Conservation (phyloP, 2,888 invertebrate genomes). For the Orthonevra nobilis region DNA sequence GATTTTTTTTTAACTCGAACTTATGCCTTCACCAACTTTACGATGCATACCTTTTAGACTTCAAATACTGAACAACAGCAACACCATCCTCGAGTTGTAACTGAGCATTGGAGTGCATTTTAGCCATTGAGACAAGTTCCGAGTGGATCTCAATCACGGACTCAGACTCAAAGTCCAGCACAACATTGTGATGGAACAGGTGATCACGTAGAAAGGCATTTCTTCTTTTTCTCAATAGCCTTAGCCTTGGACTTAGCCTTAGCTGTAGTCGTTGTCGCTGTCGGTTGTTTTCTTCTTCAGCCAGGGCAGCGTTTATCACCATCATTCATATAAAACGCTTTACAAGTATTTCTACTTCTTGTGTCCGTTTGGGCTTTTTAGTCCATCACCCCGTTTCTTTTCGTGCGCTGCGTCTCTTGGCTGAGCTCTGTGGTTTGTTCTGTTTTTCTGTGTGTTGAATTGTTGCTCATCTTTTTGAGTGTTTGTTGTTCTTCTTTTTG, state of each 20-base stretch:
- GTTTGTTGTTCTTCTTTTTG: constrained; percentile 66
- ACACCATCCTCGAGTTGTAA: constrained; percentile 35
- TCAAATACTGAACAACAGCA: constrained; percentile 30
- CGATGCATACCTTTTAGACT: no score
- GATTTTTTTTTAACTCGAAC: no score
- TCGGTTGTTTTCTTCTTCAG: constrained; percentile 58
- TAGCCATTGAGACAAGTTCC: constrained; percentile 16
- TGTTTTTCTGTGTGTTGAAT: constrained; percentile 50
- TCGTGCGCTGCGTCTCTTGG: neutral
- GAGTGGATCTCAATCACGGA: constrained; percentile 29
- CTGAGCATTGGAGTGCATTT: constrained; percentile 9
- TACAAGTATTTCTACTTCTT: constrained; percentile 67
- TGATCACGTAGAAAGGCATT: constrained; percentile 69
- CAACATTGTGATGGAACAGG: constrained; percentile 62
- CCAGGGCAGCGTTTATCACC: constrained; percentile 65
- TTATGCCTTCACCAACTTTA: no score
- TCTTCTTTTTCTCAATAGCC: constrained; percentile 53
- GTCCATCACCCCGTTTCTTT: constrained; percentile 32
- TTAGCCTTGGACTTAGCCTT: no score
- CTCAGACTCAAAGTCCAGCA: constrained; percentile 29
- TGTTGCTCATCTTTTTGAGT: constrained; percentile 62
- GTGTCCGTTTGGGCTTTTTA: constrained; percentile 68
- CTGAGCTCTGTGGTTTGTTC: constrained; percentile 4
- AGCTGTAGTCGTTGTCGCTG: constrained; percentile 31
- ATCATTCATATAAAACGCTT: constrained; percentile 70